Evolutionary conservation across 2,888 invertebrate genomes (phyloP).

Genomic region (Drosophila meridionalis): DNA sequence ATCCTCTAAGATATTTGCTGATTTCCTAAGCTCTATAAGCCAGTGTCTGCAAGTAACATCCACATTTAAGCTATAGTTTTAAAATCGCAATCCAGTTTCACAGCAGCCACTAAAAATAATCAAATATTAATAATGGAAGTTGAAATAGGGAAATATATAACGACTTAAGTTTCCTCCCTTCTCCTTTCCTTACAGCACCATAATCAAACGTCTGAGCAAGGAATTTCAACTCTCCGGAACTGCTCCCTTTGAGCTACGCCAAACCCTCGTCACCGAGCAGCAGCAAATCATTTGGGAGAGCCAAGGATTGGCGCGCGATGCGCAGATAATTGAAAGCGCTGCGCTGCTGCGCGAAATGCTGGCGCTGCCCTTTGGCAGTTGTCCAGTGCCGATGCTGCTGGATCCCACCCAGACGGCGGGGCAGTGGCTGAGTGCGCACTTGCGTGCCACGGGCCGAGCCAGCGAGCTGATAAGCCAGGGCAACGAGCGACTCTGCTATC

Average conservation of each 20-base stretch:
- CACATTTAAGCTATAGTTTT: neutral
- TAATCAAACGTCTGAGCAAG: slow-evolving; percentile 66
- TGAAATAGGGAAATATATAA: neutral
- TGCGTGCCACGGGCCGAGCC: slow-evolving; percentile 86
- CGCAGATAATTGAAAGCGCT: slow-evolving; percentile 85
- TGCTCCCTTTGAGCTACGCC: slow-evolving; percentile 72
- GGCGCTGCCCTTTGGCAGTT: slow-evolving; percentile 79
- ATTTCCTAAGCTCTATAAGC: neutral
- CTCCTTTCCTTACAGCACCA: slow-evolving; percentile 39
- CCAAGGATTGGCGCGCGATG: slow-evolving; percentile 85
- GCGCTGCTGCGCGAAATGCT: slow-evolving; percentile 82
- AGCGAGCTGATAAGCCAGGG: slow-evolving; percentile 93
- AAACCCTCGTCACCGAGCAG: slow-evolving; percentile 83
- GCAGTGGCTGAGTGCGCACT: slow-evolving; percentile 91
- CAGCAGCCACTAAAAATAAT: neutral
- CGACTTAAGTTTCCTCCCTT: neutral
- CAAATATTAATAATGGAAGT: neutral
- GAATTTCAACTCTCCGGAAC: slow-evolving; percentile 71
- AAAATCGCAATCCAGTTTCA: neutral
- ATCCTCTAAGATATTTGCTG: neutral
- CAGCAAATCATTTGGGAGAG: slow-evolving; percentile 86
- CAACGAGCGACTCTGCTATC: slow-evolving; percentile 90
- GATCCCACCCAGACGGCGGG: slow-evolving; percentile 95
- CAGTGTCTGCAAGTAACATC: neutral
- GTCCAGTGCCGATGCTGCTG: slow-evolving; percentile 90